Conservation (phyloP, 2,113 vertebrate species). For the Upupa epops region DNA sequence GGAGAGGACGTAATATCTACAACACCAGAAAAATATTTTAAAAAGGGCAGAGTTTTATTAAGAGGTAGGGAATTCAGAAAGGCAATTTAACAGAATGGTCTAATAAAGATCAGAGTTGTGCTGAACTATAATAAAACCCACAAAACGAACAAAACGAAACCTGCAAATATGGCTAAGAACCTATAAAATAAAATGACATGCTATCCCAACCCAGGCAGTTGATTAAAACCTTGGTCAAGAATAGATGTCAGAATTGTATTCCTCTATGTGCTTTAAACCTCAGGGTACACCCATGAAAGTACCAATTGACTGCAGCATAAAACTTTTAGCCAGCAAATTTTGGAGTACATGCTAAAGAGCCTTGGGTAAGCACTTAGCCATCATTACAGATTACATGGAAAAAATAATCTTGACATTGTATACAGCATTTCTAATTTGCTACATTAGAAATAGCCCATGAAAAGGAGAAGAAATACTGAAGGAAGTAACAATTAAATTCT, state of each 20-base stretch:
- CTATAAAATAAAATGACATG: not conserved
- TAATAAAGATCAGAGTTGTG: conserved; percentile 37
- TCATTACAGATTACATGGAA: not conserved
- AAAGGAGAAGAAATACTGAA: not conserved
- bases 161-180: not conserved
- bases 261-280: not conserved
- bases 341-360: not conserved
- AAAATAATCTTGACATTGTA: not conserved
- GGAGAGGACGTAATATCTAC: conserved; percentile 29
- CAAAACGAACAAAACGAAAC: not conserved
- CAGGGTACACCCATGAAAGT: not conserved
- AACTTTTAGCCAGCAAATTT: not conserved
- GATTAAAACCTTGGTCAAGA: not conserved
- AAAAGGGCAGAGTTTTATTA: conserved; percentile 4
- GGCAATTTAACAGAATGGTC: conserved; percentile 23
- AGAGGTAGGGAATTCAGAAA: conserved; percentile 17
- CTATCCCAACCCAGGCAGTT: not conserved
- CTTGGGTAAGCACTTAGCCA: not conserved
- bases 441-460: not conserved
- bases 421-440: not conserved
- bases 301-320: not conserved
- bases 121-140: conserved; percentile 3
- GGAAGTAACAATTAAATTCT: not conserved
- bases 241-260: not conserved
- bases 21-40: conserved; percentile 32